Base-by-base conservation (phyloP, 2,888 invertebrate genomes). In the Patella caerulea region DNA sequence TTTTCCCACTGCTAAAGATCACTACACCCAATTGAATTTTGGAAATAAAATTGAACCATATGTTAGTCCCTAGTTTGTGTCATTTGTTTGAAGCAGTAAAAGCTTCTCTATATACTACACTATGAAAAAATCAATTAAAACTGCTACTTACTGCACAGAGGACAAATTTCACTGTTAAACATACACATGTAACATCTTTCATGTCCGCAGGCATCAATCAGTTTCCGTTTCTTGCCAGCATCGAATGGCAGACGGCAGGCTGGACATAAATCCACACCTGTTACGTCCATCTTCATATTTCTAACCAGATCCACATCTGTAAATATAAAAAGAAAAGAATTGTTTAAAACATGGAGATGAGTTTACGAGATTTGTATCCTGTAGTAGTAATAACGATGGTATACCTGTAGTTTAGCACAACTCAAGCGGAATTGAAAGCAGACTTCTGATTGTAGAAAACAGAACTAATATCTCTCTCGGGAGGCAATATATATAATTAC, bases 151-250 rank as follows among this genome's bases (percentile, higher is more conserved):
- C 84, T 83, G 92, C 98, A 98, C 83, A 97, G 93, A 59, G 97
- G 97, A 92, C 98, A 98, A 53, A 84, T 81, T 83, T 95, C 94
- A 93, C 96, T 96, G 88, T 95, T 95, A 93, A 97, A 97, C 94
- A 97, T 95, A 93, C 98, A 98, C 85, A 96, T 95, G 94, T 97
- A 97, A 92, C 98, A 98, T 82, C 97, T 94, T 92, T 97, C 97
- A 94, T 98, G 98, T 85, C 98, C 97, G 93, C 98, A 98, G 81
- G 96, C 95, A 93, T 98, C 98, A 91, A 97, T 97, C 90, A 98
- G 94, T 92, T 96, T 95, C 92, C 98, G 95, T 93, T 97, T 97
- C 93, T 97, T 98, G 92, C 97, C 97, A 93, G 97, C 97, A 93
- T 98, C 97, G 93, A 97, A 98, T 87, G 97, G 97, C 95, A 97